Base-by-base conservation (phyloP, 2,888 invertebrate species). In the Chymomyza fuscimana region DNA sequence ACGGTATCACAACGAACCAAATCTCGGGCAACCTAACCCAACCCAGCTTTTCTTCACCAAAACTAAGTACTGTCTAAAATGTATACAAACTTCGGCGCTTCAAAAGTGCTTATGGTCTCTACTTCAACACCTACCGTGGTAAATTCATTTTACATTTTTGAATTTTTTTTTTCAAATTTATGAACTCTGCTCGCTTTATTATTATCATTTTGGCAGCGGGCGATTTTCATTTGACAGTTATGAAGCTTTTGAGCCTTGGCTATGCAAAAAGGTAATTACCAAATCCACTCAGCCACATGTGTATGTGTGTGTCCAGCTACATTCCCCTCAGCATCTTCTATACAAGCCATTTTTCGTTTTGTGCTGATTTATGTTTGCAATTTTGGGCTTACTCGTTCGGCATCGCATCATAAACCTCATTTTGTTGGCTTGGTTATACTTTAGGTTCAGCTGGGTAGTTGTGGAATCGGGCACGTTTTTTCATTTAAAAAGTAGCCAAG, bases 121-220 rank as follows among this genome's bases (percentile, higher is more conserved):
- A 46, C 40, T 46, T 10, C 40, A 6, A 46, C 40, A 46, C 40
- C 40, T 46, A 46, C 40, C 40, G 40, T 46, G 40, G 6, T 46
- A 46, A 46, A 46, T 46, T 3, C 40, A 46, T 46, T 46, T 46
- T 46, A 12, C 40, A 46, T 46, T 46, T 46, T 46, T 10, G 40
- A 46, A 12, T 46, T 46, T 46, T 65, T 61, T 12, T 46, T 12
- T 46, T 63, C 73, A 76, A 75, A 87, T 79, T 83, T 82, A 82
- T 77, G 74, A 70, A 79, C 82, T 73, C 63, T 51, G 64, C 22
- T 16, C 16, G 16, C 54, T 54, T 54, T 54, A 54, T 54, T 15
- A 54, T 54, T 19, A 54, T 19, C 54, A 54, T 54, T 32, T 54
- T 54, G 54, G 40, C 40, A 46, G 40, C 40, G 16, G 54, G 16